phyloP scores from a whole-genome alignment of 2,113 vertebrate species.

The Galeopterus variegatus region DNA sequence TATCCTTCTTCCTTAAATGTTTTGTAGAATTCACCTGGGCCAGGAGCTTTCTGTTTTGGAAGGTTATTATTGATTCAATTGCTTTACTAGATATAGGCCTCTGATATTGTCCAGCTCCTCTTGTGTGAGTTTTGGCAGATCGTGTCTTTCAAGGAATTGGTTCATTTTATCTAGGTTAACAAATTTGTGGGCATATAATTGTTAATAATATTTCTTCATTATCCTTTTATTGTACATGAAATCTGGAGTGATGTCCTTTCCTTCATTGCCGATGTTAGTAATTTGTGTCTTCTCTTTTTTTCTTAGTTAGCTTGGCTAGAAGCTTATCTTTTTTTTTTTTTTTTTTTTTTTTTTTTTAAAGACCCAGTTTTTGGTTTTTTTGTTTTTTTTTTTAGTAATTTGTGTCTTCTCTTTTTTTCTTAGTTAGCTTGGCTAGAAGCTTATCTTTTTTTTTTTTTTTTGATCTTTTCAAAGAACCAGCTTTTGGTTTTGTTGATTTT shows the following conservation, averaged over 20 bases:
- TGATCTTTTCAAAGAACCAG: background rate
- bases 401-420: background rate
- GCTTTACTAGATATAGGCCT: background rate
- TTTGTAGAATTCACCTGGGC: background rate
- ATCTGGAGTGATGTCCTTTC: background rate
- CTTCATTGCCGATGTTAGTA: background rate
- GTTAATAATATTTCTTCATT: background rate
- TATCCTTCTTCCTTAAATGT: background rate
- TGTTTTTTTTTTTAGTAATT: too few relatives aligned
- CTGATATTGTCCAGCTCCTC: background rate
- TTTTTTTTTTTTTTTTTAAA: too few relatives aligned
- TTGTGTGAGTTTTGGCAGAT: background rate
- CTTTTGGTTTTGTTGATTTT: background rate
- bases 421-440: background rate
- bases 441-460: background rate
- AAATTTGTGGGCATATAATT: background rate
- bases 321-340: background rate
- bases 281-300: background rate
- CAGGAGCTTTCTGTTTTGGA: background rate
- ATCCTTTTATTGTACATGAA: background rate
- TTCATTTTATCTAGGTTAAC: background rate
- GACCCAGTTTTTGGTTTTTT: too few relatives aligned
- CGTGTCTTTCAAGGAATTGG: background rate
- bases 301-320: background rate
- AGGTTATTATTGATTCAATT: slow-evolving; percentile 2